A percentile compares a stretch with the other conserved stretches of the same genome.
These are phyloP conservation scores for Atta texana DNA, from an alignment of 1,140 invertebrate genomes.

Conservation along the genomic window DNA sequence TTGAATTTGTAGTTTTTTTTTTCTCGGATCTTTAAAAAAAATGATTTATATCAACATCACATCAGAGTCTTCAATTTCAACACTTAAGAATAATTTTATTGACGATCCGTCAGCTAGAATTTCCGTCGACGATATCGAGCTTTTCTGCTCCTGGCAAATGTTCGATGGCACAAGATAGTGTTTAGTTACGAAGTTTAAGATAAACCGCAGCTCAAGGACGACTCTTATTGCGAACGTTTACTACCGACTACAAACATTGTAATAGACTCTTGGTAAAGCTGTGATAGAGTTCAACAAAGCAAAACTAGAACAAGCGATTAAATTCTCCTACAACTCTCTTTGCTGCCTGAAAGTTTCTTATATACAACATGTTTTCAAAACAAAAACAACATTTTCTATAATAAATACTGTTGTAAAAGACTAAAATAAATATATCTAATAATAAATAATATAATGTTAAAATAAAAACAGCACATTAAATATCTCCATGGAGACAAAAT, in stretches of 20 bases:
- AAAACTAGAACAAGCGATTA: background rate
- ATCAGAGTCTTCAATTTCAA: background rate
- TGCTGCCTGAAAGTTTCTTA: background rate
- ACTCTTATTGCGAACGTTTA: constrained; percentile 19
- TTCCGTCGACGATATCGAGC: constrained; percentile 59
- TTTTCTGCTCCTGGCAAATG: constrained; percentile 55
- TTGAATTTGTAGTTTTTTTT: background rate
- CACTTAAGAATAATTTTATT: background rate
- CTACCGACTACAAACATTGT: background rate
- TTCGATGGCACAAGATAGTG: constrained; percentile 57
- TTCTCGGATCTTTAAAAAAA: background rate
- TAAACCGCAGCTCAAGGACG: constrained; percentile 65
- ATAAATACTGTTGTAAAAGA: background rate
- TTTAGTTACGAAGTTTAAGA: constrained; percentile 60
- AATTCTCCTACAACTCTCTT: background rate
- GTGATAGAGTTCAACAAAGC: background rate
- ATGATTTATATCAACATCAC: background rate
- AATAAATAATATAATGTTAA: constrained; percentile 2
- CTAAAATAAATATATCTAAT: background rate
- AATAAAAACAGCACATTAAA: background rate
- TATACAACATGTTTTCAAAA: no score
- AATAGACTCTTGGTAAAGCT: constrained; percentile 7
- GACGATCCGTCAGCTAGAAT: constrained; percentile 4
- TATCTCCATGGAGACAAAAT: background rate
- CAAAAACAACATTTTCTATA: background rate